A percentile compares a stretch with the other conserved stretches of the same genome.
Evolutionary conservation across 1,140 invertebrate genomes (phyloP).

Genomic region (Heliconius hermathena): DNA sequence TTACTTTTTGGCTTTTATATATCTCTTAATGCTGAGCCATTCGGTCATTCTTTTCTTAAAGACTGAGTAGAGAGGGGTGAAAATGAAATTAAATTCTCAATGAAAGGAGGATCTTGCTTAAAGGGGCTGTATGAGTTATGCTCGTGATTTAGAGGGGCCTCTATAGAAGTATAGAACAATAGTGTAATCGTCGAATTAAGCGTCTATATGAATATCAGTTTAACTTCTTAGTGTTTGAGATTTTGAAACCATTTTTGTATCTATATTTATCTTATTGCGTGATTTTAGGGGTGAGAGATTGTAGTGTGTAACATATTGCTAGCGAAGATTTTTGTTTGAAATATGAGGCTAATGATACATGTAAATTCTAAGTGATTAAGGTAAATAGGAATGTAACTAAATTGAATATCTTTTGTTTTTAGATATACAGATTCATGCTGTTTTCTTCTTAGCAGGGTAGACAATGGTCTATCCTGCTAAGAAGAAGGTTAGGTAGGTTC

Average conservation of each 20-base stretch:
- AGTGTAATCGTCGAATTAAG: constrained; percentile 79
- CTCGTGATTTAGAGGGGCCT: constrained; percentile 62
- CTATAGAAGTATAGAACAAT: constrained; percentile 73
- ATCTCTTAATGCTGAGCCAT: constrained; percentile 64
- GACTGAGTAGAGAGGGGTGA: constrained; percentile 65
- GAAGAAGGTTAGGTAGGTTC: too few relatives aligned
- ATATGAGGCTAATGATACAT: background rate
- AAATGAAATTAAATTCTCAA: constrained; percentile 80
- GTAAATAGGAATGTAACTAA: background rate
- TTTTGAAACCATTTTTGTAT: constrained; percentile 9
- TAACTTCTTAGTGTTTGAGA: constrained; percentile 35
- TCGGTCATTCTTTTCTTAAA: constrained; percentile 79
- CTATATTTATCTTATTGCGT: background rate
- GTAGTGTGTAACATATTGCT: background rate
- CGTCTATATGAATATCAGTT: constrained; percentile 62
- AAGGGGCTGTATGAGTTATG: constrained; percentile 77
- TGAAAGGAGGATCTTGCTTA: constrained; percentile 71
- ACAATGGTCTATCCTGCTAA: too few relatives aligned
- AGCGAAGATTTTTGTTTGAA: background rate
- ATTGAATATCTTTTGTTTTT: too few relatives aligned
- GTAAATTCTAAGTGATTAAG: background rate
- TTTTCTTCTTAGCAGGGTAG: too few relatives aligned
- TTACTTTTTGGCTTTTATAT: constrained; percentile 37
- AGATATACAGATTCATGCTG: too few relatives aligned
- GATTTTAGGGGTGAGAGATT: background rate